Base-by-base conservation (phyloP, 2,113 vertebrate genomes). In the Perognathus longimembris region DNA sequence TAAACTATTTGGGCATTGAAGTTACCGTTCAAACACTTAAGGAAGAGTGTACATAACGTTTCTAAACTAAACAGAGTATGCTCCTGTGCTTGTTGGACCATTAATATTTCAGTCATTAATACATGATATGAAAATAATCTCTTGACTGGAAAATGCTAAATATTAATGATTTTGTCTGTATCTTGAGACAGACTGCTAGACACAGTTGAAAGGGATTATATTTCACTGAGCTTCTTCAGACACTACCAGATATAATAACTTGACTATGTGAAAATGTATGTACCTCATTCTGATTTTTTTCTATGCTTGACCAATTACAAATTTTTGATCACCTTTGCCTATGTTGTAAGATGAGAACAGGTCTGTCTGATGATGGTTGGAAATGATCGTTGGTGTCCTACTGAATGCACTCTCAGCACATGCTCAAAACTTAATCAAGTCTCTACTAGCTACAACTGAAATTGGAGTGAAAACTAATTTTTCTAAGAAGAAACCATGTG, bases 401-500 rank as follows among this genome's bases (percentile, higher is more conserved):
- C 3, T 32, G 10, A 12, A 4, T 17, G 9, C 36, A 82, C 24
- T 71, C 3, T 20, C 32, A 77, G 66, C 10, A 59, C 17, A 18
- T 32, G 22, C 30, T 75, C 50, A 12, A 89, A 73, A 74, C 42
- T 81, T 40, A 67, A 32, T n/a, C 45, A 81, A 59, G 66, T 77
- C 32, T 71, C 84, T 70, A 59, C 32, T 57, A 77, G n/a, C 0
- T 17, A 91, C n/a, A 92, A 73, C 74, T 73, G 32, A 90, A 94
- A 93, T 38, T 34, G n/a, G 70, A 81, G 7, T 75, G 32, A 85
- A 36, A 91, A 70, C 22, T 32, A 73, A 59, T 28, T 76, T 90
- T 69, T 40, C 32, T 3, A 82, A 36, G 61, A 95, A 82, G 22
- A 45, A 87, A 76, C 28, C 69, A 80, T 73, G 28, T 88, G 45